phyloP scores from a whole-genome alignment of 2,888 invertebrate species.

The Coenonympha arcania region DNA sequence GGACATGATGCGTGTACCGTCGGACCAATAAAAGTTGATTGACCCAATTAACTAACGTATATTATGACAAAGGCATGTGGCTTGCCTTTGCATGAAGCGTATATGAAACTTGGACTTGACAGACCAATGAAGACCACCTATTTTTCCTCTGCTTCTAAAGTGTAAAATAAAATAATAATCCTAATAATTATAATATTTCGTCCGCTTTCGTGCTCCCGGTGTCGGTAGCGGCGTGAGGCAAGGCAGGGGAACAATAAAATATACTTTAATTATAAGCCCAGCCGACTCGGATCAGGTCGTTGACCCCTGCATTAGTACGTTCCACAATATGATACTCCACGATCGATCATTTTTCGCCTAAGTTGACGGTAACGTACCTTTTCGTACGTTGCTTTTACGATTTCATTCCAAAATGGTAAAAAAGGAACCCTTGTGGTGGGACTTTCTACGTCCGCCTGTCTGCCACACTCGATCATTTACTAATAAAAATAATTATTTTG shows the following conservation, averaged over 20 bases:
- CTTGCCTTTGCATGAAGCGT: too few relatives aligned
- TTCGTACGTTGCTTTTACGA: background rate
- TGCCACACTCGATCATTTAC: too few relatives aligned
- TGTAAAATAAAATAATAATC: constrained; percentile 58
- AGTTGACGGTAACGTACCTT: constrained; percentile 14
- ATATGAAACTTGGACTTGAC: too few relatives aligned
- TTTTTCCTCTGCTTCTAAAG: background rate
- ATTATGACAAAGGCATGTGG: too few relatives aligned
- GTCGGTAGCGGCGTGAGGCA: constrained; percentile 38
- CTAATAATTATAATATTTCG: constrained; percentile 67
- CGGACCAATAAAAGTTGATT: too few relatives aligned
- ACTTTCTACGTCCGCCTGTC: too few relatives aligned
- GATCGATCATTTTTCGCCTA: constrained; percentile 40
- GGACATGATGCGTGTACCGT: too few relatives aligned
- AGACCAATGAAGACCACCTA: too few relatives aligned
- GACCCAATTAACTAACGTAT: too few relatives aligned
- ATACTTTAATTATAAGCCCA: constrained; percentile 67
- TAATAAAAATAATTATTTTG: too few relatives aligned
- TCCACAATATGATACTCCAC: constrained; percentile 35
- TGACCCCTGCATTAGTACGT: constrained; percentile 31
- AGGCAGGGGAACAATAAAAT: constrained; percentile 70
- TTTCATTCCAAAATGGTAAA: too few relatives aligned
- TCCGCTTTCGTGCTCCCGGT: constrained; percentile 64
- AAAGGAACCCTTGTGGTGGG: too few relatives aligned
- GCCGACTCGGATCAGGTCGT: constrained; percentile 37